Conservation (phyloP, 2,797 vertebrate genomes). For the Poecilia velifera region DNA sequence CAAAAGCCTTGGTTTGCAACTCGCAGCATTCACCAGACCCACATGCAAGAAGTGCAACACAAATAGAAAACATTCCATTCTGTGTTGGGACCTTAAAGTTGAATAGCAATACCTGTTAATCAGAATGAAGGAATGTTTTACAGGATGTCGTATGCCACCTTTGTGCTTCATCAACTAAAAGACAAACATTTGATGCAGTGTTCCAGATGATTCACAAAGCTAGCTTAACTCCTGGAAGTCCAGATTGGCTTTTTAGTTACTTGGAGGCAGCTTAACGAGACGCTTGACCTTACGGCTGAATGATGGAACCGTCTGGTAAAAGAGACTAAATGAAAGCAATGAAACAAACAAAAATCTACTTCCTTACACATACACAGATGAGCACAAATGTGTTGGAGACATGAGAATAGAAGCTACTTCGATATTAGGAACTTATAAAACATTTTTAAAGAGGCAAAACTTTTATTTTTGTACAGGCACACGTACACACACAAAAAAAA, state of each 20-base stretch:
- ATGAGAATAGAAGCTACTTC: neutral
- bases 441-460: neutral
- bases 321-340: neutral
- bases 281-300: neutral
- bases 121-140: neutral
- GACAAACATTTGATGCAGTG: neutral
- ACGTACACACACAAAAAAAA: conserved; percentile 1
- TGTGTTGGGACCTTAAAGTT: neutral
- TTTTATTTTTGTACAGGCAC: conserved; percentile 10
- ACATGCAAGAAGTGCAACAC: neutral
- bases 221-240: neutral
- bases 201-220: neutral
- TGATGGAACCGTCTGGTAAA: neutral
- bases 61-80: neutral
- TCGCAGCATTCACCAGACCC: neutral
- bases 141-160: neutral
- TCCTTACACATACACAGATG: neutral
- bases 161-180: neutral
- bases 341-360: neutral
- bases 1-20: neutral
- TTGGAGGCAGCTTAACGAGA: neutral
- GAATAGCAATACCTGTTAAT: neutral
- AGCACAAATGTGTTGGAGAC: conserved; percentile 36
- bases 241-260: neutral
- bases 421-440: conserved; percentile 2